Percentiles rank a stretch among this genome's conserved stretches.
These are phyloP conservation scores for Enteromius thamalakanensis DNA, from an alignment of 2,797 vertebrate genomes.

Conservation along the genomic window DNA sequence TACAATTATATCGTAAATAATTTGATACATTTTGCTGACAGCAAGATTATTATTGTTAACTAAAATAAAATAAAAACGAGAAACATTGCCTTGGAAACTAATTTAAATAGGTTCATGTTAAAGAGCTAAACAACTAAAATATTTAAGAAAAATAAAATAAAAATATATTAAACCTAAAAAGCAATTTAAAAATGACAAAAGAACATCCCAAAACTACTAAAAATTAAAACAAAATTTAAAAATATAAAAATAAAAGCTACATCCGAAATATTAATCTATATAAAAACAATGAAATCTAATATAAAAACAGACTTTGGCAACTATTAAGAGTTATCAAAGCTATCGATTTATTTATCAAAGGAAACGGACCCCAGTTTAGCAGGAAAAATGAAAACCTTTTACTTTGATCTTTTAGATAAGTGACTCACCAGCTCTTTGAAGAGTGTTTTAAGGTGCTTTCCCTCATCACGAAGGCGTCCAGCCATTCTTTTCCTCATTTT, in stretches of 20 bases:
- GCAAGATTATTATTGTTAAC: not conserved
- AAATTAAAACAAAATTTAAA: no score
- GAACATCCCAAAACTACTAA: no score
- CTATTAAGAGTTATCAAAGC: not conserved
- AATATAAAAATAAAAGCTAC: no score
- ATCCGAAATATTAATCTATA: no score
- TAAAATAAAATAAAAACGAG: no score
- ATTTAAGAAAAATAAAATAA: not conserved
- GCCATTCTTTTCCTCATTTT: slow-evolving; percentile 88
- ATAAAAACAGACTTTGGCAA: not conserved
- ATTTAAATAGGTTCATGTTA: no score
- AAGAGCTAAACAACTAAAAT: not conserved
- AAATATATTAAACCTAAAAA: not conserved
- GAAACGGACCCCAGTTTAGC: not conserved
- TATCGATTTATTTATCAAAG: not conserved
- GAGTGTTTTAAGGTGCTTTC: slow-evolving; percentile 83
- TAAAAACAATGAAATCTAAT: no score
- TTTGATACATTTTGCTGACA: not conserved
- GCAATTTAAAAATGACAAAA: not conserved
- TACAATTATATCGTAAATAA: no score
- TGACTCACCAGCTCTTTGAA: slow-evolving; percentile 86
- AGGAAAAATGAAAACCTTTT: not conserved
- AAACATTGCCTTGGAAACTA: no score
- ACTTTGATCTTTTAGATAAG: not conserved
- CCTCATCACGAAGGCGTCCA: slow-evolving; percentile 82